These are phyloP conservation scores for Nyctibius grandis DNA, from an alignment of 2,797 vertebrate genomes.

Conservation along the genomic window DNA sequence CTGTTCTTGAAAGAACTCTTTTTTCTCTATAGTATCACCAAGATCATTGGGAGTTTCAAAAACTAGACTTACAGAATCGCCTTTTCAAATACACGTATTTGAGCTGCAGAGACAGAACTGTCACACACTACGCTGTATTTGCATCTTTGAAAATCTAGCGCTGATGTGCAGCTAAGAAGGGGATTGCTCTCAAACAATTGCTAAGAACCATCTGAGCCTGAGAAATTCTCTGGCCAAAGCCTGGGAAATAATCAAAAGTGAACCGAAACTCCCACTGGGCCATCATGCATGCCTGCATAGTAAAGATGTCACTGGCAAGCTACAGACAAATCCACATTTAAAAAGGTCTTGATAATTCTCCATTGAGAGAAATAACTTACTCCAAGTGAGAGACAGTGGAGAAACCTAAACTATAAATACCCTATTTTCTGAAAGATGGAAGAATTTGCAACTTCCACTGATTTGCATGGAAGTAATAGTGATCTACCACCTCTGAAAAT, in stretches of 20 bases:
- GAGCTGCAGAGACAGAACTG: neutral
- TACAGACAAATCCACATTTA: neutral
- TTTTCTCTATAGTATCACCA: neutral
- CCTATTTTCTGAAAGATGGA: neutral
- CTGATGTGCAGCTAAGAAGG: neutral
- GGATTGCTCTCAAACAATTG: neutral
- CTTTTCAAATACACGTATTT: neutral
- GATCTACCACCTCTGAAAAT: neutral
- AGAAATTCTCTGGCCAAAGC: slow-evolving; percentile 37
- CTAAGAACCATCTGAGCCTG: slow-evolving; percentile 4
- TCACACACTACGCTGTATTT: neutral
- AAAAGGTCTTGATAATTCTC: neutral
- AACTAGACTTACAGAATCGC: neutral
- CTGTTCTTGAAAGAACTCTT: neutral
- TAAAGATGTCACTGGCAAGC: neutral
- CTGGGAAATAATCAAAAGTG: slow-evolving; percentile 20
- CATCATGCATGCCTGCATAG: neutral
- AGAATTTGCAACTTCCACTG: neutral
- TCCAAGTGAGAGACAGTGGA: neutral
- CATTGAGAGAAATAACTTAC: neutral
- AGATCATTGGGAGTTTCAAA: neutral
- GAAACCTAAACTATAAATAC: neutral
- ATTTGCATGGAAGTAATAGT: neutral
- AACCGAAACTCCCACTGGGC: slow-evolving; percentile 22
- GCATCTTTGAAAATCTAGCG: neutral